A percentile compares a stretch with the other conserved stretches of the same genome.
Evolutionary conservation across 2,888 invertebrate species (phyloP).

Genomic region (Noctua comes): DNA sequence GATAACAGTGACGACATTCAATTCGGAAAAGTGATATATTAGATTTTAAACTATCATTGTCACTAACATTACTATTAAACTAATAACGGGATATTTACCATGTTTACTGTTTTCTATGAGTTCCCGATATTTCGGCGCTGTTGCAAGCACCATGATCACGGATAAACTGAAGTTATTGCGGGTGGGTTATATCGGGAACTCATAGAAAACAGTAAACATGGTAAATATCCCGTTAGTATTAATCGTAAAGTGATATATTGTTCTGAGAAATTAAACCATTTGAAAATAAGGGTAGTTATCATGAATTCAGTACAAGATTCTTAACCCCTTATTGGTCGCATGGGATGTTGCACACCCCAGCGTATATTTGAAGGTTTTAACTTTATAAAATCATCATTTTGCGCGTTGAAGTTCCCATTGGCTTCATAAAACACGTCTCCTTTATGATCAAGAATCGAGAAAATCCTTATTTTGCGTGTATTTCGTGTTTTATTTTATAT

Average conservation of each 20-base stretch:
- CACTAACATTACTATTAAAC: too few relatives aligned
- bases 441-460: background rate
- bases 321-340: background rate
- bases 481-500: background rate
- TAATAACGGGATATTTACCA: too few relatives aligned
- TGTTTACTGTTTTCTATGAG: too few relatives aligned
- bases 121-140: too few relatives aligned
- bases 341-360: background rate
- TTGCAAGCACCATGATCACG: too few relatives aligned
- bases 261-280: background rate
- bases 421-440: background rate
- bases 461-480: background rate
- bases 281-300: background rate
- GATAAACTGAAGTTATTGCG: too few relatives aligned
- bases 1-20: background rate
- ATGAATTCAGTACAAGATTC: background rate
- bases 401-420: background rate
- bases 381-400: background rate
- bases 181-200: too few relatives aligned
- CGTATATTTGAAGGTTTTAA: background rate
- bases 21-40: background rate
- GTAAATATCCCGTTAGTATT: too few relatives aligned
- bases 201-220: too few relatives aligned
- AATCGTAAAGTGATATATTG: too few relatives aligned
- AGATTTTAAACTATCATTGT: too few relatives aligned